Evolutionary conservation across 2,888 invertebrate species (phyloP).

Genomic region (Drosophila meridiana): DNA sequence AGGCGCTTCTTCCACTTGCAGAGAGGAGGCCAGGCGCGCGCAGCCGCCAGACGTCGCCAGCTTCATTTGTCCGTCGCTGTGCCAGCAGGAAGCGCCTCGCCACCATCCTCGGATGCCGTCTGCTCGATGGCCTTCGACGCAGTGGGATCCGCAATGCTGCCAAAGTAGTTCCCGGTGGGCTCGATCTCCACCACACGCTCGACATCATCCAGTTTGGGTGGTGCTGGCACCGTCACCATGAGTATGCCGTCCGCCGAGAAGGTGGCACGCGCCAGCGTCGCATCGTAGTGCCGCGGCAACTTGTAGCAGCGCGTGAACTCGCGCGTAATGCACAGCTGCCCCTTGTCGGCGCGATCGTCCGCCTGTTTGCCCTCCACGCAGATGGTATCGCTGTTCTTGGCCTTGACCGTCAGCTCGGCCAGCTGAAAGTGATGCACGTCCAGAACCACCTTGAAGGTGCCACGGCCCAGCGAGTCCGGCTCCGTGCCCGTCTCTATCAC

Average conservation of each 20-base stretch:
- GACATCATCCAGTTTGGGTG: slow-evolving; percentile 80
- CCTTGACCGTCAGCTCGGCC: slow-evolving; percentile 81
- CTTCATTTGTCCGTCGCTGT: slow-evolving; percentile 74
- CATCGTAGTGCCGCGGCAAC: slow-evolving; percentile 82
- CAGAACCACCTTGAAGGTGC: slow-evolving; percentile 81
- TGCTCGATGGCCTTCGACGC: slow-evolving; percentile 69
- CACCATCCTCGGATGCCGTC: slow-evolving; percentile 52
- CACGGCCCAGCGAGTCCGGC: slow-evolving; percentile 75
- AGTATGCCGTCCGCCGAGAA: slow-evolving; percentile 83
- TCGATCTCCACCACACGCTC: slow-evolving; percentile 81
- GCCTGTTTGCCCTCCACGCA: slow-evolving; percentile 80
- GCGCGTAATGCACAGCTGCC: slow-evolving; percentile 79
- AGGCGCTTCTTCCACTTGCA: slow-evolving; percentile 40
- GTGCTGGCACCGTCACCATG: slow-evolving; percentile 82
- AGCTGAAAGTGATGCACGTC: slow-evolving; percentile 83
- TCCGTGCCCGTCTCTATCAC: slow-evolving; percentile 80
- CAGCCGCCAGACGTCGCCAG: slow-evolving; percentile 76
- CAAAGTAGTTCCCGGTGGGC: slow-evolving; percentile 80
- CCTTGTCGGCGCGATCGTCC: slow-evolving; percentile 75
- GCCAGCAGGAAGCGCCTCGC: slow-evolving; percentile 65
- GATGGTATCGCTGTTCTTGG: slow-evolving; percentile 80
- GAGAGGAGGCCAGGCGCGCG: slow-evolving; percentile 55
- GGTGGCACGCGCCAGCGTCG: slow-evolving; percentile 79
- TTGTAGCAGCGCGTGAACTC: slow-evolving; percentile 82
- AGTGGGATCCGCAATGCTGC: slow-evolving; percentile 71